These are phyloP conservation scores for Tarsius wallacei DNA, from an alignment of 2,797 vertebrate species.

Conservation along the genomic window DNA sequence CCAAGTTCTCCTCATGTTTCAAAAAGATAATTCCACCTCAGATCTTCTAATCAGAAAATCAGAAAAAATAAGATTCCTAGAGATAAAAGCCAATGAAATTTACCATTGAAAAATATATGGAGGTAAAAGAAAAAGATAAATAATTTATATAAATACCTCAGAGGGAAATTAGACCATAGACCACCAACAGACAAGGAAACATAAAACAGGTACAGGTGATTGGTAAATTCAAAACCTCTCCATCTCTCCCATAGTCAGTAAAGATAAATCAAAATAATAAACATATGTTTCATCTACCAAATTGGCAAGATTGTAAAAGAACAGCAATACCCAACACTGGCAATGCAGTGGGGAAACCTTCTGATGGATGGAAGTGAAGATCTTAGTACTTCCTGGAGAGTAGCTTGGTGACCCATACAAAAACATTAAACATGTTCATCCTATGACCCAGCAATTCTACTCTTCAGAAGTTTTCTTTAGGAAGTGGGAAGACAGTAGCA, in stretches of 20 bases:
- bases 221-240: neutral
- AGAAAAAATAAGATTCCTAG: neutral
- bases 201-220: neutral
- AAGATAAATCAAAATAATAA: conserved; percentile 18
- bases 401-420: neutral
- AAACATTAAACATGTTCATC: neutral
- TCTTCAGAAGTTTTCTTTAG: neutral
- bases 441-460: neutral
- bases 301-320: neutral
- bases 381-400: neutral
- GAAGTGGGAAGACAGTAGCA: neutral
- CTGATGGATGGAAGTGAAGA: neutral
- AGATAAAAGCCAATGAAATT: neutral
- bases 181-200: neutral
- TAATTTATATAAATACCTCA: neutral
- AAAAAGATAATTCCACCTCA: conserved; percentile 4
- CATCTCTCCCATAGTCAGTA: neutral
- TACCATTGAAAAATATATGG: neutral
- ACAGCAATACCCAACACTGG: neutral
- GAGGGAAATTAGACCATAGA: neutral
- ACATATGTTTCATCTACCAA: neutral
- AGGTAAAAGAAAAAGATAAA: neutral
- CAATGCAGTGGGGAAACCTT: neutral
- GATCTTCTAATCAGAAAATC: conserved; percentile 39
- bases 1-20: conserved; percentile 24